Conservation (phyloP, 1,140 invertebrate genomes). For the Papilio polytes region DNA sequence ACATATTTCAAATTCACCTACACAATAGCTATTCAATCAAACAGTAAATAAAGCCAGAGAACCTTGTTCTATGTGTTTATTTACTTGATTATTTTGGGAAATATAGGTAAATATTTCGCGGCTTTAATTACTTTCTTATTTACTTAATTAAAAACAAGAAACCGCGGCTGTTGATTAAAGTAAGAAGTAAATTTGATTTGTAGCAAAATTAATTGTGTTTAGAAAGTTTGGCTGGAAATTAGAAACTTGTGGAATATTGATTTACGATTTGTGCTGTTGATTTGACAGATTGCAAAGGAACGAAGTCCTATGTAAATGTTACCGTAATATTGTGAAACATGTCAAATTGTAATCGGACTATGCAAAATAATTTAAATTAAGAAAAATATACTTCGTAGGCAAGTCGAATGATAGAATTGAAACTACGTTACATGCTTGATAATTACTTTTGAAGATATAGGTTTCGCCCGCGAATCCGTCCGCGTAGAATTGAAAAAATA, state of each 20-base stretch:
- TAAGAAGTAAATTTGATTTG: slow-evolving; percentile 25
- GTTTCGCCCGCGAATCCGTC: no score
- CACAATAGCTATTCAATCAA: background rate
- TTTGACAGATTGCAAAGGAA: background rate
- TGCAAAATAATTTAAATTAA: no score
- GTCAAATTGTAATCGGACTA: no score
- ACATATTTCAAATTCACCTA: background rate
- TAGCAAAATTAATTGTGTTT: slow-evolving; percentile 16
- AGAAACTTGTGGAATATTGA: slow-evolving; percentile 1
- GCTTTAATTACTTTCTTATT: slow-evolving; percentile 17
- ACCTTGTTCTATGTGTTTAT: background rate
- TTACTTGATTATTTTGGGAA: background rate
- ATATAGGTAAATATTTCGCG: background rate
- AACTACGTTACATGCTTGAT: no score
- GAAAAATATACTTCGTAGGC: no score
- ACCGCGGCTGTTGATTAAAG: slow-evolving; percentile 10
- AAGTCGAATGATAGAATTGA: no score
- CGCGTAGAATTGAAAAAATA: no score
- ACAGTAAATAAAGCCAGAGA: background rate
- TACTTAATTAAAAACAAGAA: slow-evolving; percentile 15
- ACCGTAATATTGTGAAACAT: background rate
- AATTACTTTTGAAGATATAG: no score
- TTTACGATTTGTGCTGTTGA: slow-evolving; percentile 10
- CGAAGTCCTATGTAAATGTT: background rate
- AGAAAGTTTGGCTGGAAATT: background rate